These are phyloP conservation scores for Hermodice carunculata DNA, from an alignment of 2,888 invertebrate species.

Conservation along the genomic window DNA sequence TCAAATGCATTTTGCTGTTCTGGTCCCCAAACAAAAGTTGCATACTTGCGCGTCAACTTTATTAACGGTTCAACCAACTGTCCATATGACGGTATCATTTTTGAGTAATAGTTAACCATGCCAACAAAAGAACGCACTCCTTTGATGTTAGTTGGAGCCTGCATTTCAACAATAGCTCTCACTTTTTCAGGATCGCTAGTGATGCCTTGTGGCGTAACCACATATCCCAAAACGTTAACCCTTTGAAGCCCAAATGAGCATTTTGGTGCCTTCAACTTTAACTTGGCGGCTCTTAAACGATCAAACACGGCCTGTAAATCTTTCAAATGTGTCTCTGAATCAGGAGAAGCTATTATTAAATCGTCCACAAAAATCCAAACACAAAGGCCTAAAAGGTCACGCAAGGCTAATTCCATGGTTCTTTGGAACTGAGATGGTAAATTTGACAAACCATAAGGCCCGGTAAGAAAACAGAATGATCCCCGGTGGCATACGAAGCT, in stretches of 20 bases:
- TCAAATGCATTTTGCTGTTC: slow-evolving; percentile 7
- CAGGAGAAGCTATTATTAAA: slow-evolving; percentile 26
- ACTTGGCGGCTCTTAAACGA: no score
- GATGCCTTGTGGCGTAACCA: slow-evolving; percentile 21
- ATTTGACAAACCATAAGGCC: slow-evolving; percentile 34
- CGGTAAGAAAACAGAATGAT: slow-evolving; percentile 20
- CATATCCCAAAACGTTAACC: slow-evolving; percentile 27
- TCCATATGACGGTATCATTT: slow-evolving; percentile 17
- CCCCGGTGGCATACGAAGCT: slow-evolving; percentile 22
- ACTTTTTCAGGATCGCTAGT: slow-evolving; percentile 28
- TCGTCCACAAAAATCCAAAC: slow-evolving; percentile 32
- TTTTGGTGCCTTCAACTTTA: slow-evolving; percentile 34
- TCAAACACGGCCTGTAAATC: no score
- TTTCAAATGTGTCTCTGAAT: no score
- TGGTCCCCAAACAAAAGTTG: not conserved
- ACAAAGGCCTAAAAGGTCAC: slow-evolving; percentile 1
- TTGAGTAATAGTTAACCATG: slow-evolving; percentile 5
- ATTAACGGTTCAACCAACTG: slow-evolving; percentile 10
- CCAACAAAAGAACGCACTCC: not conserved
- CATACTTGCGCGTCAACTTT: slow-evolving; percentile 5
- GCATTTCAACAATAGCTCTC: slow-evolving; percentile 9
- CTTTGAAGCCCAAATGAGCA: slow-evolving; percentile 21
- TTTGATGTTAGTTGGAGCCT: not conserved
- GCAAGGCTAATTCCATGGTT: slow-evolving; percentile 20
- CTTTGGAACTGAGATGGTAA: slow-evolving; percentile 27